Percentiles rank a stretch among this genome's conserved stretches.
These are phyloP conservation scores for Mus caroli DNA, from an alignment of 2,797 vertebrate species.

Conservation along the genomic window DNA sequence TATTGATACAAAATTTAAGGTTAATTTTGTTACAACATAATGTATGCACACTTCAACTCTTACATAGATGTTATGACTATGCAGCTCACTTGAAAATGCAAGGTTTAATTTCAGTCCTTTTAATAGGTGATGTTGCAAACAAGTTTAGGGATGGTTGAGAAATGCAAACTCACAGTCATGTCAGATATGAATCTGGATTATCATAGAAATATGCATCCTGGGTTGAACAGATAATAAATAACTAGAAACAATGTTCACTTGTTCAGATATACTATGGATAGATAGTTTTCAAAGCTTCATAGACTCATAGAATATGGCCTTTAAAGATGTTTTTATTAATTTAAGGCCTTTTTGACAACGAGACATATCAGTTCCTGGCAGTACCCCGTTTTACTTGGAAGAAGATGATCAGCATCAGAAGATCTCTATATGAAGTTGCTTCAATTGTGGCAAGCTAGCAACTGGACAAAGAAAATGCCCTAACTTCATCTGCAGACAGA, in stretches of 20 bases:
- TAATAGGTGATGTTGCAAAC: neutral
- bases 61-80: neutral
- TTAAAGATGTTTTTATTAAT: neutral
- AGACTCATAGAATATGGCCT: too few species aligned
- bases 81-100: neutral
- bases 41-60: neutral
- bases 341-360: neutral
- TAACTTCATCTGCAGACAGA: neutral
- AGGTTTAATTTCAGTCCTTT: neutral
- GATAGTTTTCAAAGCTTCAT: neutral
- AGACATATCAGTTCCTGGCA: neutral
- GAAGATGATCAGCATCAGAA: neutral
- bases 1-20: neutral
- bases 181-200: neutral
- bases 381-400: neutral
- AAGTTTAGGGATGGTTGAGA: neutral
- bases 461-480: neutral
- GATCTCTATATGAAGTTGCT: neutral
- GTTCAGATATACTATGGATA: neutral
- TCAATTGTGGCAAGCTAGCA: neutral
- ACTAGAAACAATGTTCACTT: neutral
- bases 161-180: neutral
- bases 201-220: neutral
- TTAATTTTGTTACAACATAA: neutral
- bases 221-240: neutral